A percentile compares a stretch with the other conserved stretches of the same genome.
These are phyloP conservation scores for Calephelis virginiensis DNA, from an alignment of 1,140 invertebrate genomes.

Conservation along the genomic window DNA sequence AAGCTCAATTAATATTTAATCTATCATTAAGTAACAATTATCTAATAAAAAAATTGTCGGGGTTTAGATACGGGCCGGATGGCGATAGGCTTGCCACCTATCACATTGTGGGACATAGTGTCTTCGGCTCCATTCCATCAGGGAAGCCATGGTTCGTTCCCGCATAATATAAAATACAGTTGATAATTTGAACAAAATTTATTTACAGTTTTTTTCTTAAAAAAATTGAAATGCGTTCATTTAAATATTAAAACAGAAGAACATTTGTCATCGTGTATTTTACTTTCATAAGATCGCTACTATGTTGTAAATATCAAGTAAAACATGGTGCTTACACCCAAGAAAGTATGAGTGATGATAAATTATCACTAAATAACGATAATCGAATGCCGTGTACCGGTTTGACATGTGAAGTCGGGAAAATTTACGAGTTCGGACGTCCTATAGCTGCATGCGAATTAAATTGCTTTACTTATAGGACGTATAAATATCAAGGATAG, in stretches of 20 bases:
- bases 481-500: constrained; percentile 14
- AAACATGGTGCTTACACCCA: background rate
- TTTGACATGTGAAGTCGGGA: constrained; percentile 67
- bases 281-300: background rate
- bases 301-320: constrained; percentile 12
- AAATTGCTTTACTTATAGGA: constrained; percentile 70
- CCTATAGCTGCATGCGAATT: constrained; percentile 54
- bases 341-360: constrained; percentile 4
- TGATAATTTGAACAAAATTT: too few relatives aligned
- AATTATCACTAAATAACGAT: constrained; percentile 70
- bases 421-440: constrained; percentile 71
- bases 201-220: too few relatives aligned
- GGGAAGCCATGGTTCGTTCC: too few relatives aligned
- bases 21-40: too few relatives aligned
- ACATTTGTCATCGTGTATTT: background rate
- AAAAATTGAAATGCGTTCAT: too few relatives aligned
- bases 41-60: too few relatives aligned
- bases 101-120: too few relatives aligned
- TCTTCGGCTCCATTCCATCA: too few relatives aligned
- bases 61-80: too few relatives aligned
- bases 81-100: too few relatives aligned
- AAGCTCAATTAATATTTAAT: too few relatives aligned
- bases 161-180: too few relatives aligned
- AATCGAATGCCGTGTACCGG: constrained; percentile 63
- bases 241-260: background rate